A percentile compares a stretch with the other conserved stretches of the same genome.
phyloP scores from a whole-genome alignment of 2,797 vertebrate species.

The Lepilemur ruficaudatus region DNA sequence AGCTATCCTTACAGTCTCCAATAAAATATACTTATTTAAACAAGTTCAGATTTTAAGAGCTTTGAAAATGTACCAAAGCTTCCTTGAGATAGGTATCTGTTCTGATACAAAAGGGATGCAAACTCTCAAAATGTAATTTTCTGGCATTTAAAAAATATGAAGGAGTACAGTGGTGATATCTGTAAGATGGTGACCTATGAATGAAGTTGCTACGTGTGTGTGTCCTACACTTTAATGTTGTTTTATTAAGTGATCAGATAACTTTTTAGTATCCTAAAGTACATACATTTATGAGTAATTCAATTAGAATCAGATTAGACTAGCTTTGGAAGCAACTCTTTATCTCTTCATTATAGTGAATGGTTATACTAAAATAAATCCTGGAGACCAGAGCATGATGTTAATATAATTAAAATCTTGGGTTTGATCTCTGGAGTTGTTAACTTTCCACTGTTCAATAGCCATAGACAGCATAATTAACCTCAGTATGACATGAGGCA shows the following conservation, averaged over 20 bases:
- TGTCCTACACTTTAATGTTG: neutral
- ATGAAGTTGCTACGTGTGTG: neutral
- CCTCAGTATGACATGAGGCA: neutral
- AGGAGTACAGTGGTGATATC: neutral
- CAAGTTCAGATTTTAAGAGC: neutral
- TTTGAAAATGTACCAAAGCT: constrained; percentile 33
- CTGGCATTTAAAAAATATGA: neutral
- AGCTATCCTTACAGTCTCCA: neutral
- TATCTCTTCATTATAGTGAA: neutral
- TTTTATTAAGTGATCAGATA: neutral
- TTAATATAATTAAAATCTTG: constrained; percentile 14
- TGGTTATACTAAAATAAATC: neutral
- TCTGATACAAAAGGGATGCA: neutral
- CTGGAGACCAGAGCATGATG: neutral
- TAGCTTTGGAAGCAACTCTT: neutral
- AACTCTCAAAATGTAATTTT: neutral
- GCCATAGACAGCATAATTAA: neutral
- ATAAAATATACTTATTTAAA: constrained; percentile 36
- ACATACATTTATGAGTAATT: neutral
- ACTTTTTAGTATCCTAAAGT: neutral
- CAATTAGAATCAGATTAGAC: neutral
- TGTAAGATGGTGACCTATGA: neutral
- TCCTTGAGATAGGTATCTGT: neutral
- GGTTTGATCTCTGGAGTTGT: neutral
- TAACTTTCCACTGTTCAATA: neutral